These are phyloP conservation scores for Synergus laeviventris DNA, from an alignment of 2,888 invertebrate species.

Conservation along the genomic window DNA sequence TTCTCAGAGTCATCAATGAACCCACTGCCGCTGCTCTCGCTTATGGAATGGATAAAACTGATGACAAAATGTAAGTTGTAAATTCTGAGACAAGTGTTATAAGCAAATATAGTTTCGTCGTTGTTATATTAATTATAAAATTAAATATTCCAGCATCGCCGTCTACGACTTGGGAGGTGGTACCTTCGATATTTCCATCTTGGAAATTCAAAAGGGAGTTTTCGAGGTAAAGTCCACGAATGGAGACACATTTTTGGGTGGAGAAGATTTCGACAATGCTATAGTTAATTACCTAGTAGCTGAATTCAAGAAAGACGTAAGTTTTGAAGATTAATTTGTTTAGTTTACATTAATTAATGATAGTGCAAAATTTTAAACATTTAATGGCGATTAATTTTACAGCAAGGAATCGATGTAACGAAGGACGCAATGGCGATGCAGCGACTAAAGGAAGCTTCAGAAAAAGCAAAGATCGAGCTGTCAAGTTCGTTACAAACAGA, in stretches of 20 bases:
- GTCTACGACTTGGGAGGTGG: constrained; percentile 99
- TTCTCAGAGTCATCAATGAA: constrained; percentile 98
- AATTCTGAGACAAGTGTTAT: too few species aligned
- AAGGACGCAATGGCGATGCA: constrained; percentile 99
- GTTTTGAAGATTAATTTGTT: constrained; percentile 61
- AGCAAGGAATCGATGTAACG: constrained; percentile 93
- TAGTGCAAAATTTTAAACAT: background rate
- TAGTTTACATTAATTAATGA: background rate
- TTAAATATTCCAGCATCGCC: constrained; percentile 85
- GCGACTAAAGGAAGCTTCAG: constrained; percentile 96
- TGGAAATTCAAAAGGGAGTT: constrained; percentile 99
- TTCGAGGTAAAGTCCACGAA: constrained; percentile 79
- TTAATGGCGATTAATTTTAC: constrained; percentile 47
- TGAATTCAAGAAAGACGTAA: constrained; percentile 95
- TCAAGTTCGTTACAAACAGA: constrained; percentile 98
- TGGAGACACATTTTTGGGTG: constrained; percentile 98
- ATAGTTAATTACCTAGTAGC: constrained; percentile 93
- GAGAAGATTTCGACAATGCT: constrained; percentile 98
- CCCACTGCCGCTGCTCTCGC: constrained; percentile 99
- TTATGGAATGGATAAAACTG: constrained; percentile 98
- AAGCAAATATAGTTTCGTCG: too few species aligned
- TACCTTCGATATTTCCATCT: constrained; percentile 98
- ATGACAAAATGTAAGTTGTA: constrained; percentile 84
- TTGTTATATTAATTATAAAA: background rate
- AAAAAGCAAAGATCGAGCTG: constrained; percentile 98